Percentiles rank a stretch among this genome's conserved stretches.
phyloP scores from a whole-genome alignment of 92 coral and sea anemone genomes.

The Umimayanthus chanpuru region DNA sequence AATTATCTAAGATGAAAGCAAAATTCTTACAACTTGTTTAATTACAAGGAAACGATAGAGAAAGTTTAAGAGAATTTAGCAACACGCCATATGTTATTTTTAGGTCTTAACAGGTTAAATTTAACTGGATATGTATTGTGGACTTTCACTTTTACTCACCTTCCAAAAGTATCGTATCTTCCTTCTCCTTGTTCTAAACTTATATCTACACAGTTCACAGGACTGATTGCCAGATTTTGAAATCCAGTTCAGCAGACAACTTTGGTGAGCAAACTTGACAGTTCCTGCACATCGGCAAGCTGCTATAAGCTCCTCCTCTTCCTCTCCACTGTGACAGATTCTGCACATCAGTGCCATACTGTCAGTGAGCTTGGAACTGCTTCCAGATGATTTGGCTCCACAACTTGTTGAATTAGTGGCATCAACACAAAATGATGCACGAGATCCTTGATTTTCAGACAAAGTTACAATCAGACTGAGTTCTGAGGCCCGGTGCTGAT shows the following conservation, averaged over 20 bases:
- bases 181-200: constrained; percentile 81
- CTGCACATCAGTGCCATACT: constrained; percentile 82
- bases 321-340: constrained; percentile 88
- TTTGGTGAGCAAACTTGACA: constrained; percentile 90
- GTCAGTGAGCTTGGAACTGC: constrained; percentile 58
- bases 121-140: neutral
- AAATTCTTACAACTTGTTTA: too few species aligned
- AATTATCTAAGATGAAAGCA: too few species aligned
- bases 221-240: constrained; percentile 89
- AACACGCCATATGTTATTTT: too few species aligned
- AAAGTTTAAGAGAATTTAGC: too few species aligned
- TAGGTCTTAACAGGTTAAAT: too few species aligned
- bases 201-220: constrained; percentile 94
- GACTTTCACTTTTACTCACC: constrained; percentile 54
- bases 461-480: constrained; percentile 14
- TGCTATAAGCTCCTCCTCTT: constrained; percentile 83
- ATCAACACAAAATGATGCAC: neutral
- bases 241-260: constrained; percentile 92
- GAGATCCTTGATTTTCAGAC: neutral
- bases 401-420: neutral
- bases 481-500: neutral
- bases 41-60: too few species aligned
- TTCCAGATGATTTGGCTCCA: constrained; percentile 28
- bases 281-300: constrained; percentile 94
- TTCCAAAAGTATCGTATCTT: constrained; percentile 88